Evolutionary conservation across 2,797 vertebrate species (phyloP), one percentile per base, ranked within the genome.

Genomic region (Pipistrellus kuhlii): DNA sequence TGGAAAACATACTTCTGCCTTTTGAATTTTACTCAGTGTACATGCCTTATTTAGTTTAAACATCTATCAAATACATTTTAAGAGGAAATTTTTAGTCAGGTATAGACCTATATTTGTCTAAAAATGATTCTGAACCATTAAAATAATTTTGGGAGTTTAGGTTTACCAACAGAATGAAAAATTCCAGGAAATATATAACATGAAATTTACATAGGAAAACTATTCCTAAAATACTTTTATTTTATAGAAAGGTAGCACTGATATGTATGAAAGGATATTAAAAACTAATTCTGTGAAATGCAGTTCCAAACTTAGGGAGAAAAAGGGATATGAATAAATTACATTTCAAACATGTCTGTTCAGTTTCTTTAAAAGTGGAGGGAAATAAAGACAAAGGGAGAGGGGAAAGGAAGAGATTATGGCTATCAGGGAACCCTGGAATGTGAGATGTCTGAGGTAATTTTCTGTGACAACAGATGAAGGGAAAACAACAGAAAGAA

Each of bases 11-110:
- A 32, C 69, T 87, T 73, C 57, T 46, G 25, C 6, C 51, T 95
- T 93, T 80, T 38, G 53, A 87, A 80, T 94, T 94, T 92, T 77
- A 92, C 69, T 88, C 35, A 75, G 51, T n/a, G 5, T 27, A 25
- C 11, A 57, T 82, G 15, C 6, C 27, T 93, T 94, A 91, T 64
- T 10, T 44, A 78, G 38, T 73, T 21, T 30, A 76, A 85, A 95
- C 85, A 44, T 27, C 20, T 83, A 44, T 35, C 46, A 76, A 51
- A 76, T 76, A 51, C 15, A 72, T 76, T 53, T 91, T 75, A 68
- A 76, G 44, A 90, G 81, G 72, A 84, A 71, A 55, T n/a, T 73
- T 91, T 73, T 51, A 96, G 82, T 3, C 18, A 88, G 12, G 0
- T 85, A 68, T 77, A 14, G 23, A 76, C 59, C 48, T 76, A 76